Percentiles rank a stretch among this genome's conserved stretches.
phyloP scores from a whole-genome alignment of 1,140 invertebrate genomes.

The Glomeris maerens region DNA sequence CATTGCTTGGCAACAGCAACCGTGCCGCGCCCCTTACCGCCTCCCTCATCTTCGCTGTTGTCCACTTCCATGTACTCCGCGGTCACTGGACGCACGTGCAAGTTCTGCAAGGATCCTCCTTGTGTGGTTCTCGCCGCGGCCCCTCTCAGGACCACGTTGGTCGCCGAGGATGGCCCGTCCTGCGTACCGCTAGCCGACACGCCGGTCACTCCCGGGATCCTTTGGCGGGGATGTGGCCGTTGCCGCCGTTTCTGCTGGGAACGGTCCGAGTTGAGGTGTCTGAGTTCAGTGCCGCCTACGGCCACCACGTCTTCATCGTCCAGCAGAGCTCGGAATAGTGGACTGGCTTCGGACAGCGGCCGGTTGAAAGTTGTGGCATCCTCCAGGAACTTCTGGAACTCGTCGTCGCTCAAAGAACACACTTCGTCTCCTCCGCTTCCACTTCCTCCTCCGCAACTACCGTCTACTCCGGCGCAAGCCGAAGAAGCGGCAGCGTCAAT shows the following conservation, averaged over 20 bases:
- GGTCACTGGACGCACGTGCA: too few species aligned
- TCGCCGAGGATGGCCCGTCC: background rate
- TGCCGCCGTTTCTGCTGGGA: background rate
- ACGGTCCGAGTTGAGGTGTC: background rate
- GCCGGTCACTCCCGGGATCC: background rate
- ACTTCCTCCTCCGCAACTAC: too few species aligned
- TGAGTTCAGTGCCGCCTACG: background rate
- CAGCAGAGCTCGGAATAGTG: background rate
- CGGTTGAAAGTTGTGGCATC: background rate
- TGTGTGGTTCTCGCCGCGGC: slow-evolving; percentile 6
- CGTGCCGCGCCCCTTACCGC: too few species aligned
- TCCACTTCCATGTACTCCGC: too few species aligned
- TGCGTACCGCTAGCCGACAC: background rate
- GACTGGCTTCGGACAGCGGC: background rate
- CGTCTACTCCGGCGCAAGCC: too few species aligned
- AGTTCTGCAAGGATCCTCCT: slow-evolving; percentile 9
- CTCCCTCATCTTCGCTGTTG: too few species aligned
- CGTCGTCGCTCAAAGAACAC: slow-evolving; percentile 3
- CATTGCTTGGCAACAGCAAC: too few species aligned
- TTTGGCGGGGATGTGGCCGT: background rate
- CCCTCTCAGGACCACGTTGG: too few species aligned
- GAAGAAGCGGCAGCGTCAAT: too few species aligned
- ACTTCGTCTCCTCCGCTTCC: too few species aligned
- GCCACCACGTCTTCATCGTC: background rate
- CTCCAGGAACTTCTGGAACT: slow-evolving; percentile 1